Evolutionary conservation across 2,797 vertebrate species (phyloP).

Genomic region (Streptopelia turtur): DNA sequence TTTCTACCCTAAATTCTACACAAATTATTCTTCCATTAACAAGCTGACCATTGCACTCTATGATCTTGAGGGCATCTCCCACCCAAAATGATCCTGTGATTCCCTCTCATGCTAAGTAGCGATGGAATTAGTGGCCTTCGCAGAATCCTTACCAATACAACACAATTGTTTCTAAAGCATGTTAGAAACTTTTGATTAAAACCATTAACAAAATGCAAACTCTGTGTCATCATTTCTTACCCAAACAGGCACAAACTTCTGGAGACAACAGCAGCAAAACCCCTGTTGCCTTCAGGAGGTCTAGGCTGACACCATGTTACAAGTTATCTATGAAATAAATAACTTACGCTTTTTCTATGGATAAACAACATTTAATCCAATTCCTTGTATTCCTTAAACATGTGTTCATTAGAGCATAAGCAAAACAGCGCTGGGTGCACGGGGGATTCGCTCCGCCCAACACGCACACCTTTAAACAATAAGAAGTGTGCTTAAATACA

Average conservation of each 20-base stretch:
- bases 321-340: no score
- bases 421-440: no score
- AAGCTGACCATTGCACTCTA: no score
- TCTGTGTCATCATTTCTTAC: neutral
- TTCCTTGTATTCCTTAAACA: no score
- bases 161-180: neutral
- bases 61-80: no score
- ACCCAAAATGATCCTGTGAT: neutral
- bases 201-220: neutral
- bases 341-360: no score
- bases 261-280: neutral
- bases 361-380: no score
- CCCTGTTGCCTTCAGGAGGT: neutral
- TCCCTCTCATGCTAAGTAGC: neutral
- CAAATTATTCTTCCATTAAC: neutral
- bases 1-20: neutral
- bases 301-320: rapidly evolving
- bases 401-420: no score
- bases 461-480: no score
- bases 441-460: no score
- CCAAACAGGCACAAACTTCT: neutral
- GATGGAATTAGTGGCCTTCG: neutral
- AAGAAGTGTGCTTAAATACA: no score
- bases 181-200: neutral
- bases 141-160: neutral